Evolutionary conservation across 2,797 vertebrate genomes (phyloP), one percentile per base, ranked within the genome.

Genomic region (Acrossocheilus fasciatus): DNA sequence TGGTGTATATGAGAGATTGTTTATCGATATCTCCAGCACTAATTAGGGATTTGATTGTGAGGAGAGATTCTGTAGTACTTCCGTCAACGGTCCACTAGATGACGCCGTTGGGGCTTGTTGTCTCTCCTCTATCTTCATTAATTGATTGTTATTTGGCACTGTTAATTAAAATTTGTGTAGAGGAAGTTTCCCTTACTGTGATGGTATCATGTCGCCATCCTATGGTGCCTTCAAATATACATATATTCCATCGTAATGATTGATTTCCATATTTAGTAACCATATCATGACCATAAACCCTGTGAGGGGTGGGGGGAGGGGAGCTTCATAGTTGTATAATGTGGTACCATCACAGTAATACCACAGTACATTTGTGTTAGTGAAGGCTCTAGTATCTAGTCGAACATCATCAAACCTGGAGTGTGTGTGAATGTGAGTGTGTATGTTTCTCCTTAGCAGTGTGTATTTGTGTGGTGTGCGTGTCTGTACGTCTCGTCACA

Each of bases 401-500:
- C 0, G 2, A 75, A 50, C 26, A 34, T 75, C 15, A 34, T 52
- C 76, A 86, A 80, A 59, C 79, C 5, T 68, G 41, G 6, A 36
- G 12, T 83, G 75, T 80, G 50, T 69, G n/a, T 41, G 26, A 68
- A 52, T 70, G 17, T 36, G 20, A 26, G 34, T 74, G 4, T 64
- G 57, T 41, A 8, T n/a, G 8, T 76, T 76, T 23, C 17, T 54
- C 10, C 1, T 36, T 76, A 30, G 30, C 7, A 5, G 72, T 86
- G 64, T 47, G 59, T 54, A 14, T 69, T 59, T 52, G n/a, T 57
- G 20, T 23, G 52, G 57, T 54, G 23, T 82, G 59, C 81, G 39
- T 82, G 3, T 50, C 59, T 75, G 30, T 73, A 39, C 7, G 34
- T 84, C 26, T 83, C 26, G 66, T 57, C 69, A 41, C 18, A 45